Conservation (phyloP, 2,797 vertebrate genomes). For the Yasuhikotakia modesta region DNA sequence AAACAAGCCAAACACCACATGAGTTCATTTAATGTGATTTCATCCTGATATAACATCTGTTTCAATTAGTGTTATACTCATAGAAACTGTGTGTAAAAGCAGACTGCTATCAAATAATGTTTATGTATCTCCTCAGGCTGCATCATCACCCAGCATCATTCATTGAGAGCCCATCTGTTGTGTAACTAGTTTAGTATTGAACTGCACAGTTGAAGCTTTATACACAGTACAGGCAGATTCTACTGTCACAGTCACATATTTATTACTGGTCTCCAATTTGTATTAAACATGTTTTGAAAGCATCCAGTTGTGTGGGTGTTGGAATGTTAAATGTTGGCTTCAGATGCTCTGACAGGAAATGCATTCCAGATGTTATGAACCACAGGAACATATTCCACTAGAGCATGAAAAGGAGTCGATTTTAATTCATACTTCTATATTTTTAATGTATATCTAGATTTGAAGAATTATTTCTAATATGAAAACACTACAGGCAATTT, state of each 20-base stretch:
- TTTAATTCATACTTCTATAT: background rate
- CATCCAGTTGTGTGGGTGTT: slow-evolving; percentile 14
- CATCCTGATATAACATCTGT: background rate
- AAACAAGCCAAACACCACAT: background rate
- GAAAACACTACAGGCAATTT: background rate
- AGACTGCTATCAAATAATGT: slow-evolving; percentile 8
- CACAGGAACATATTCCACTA: slow-evolving; percentile 40
- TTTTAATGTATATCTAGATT: background rate
- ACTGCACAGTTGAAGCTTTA: background rate
- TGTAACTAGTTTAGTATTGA: slow-evolving; percentile 7
- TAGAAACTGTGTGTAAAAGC: background rate
- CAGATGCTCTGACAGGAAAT: slow-evolving; percentile 53
- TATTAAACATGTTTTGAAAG: background rate
- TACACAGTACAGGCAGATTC: background rate
- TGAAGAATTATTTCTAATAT: background rate
- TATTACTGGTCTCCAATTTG: background rate
- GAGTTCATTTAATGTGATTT: background rate
- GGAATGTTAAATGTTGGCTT: slow-evolving; percentile 33
- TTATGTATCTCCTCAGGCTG: background rate
- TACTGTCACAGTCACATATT: slow-evolving; percentile 4
- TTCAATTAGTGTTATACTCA: background rate
- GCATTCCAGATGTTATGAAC: slow-evolving; percentile 52
- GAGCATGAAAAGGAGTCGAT: background rate
- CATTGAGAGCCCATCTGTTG: slow-evolving; percentile 9
- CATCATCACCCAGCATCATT: slow-evolving; percentile 1